Conservation (phyloP, 2,888 invertebrate species). For the Plutella xylostella region DNA sequence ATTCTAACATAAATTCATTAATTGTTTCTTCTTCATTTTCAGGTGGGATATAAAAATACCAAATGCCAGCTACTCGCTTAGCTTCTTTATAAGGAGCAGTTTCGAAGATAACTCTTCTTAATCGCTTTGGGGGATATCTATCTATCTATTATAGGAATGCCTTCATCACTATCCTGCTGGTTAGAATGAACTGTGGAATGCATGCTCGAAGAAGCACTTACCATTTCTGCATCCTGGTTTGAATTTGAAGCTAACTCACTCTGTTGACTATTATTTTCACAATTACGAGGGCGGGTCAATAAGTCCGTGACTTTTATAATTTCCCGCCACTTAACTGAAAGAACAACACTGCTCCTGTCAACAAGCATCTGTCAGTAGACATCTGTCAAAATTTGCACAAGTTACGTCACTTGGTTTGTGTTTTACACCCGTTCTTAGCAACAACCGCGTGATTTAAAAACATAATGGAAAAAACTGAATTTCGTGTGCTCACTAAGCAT, state of each 20-base stretch:
- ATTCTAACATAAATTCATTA: constrained; percentile 14
- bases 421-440: too few species aligned
- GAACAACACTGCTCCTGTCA: too few species aligned
- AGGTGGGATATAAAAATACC: constrained; percentile 9
- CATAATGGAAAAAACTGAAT: too few species aligned
- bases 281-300: too few species aligned
- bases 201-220: background rate
- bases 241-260: background rate
- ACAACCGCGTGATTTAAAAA: too few species aligned
- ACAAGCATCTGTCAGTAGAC: too few species aligned
- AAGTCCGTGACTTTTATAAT: too few species aligned
- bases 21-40: constrained; percentile 6
- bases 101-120: constrained; percentile 11
- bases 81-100: constrained; percentile 10
- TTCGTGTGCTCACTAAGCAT: too few species aligned
- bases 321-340: too few species aligned
- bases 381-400: too few species aligned
- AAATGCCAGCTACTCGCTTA: constrained; percentile 1
- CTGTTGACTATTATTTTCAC: background rate
- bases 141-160: constrained; percentile 9
- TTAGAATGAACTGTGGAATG: background rate
- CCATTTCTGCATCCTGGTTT: background rate
- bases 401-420: too few species aligned
- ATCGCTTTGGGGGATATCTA: constrained; percentile 10
- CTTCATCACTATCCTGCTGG: constrained; percentile 3